These are phyloP conservation scores for Epizoanthus illoricatus DNA, from an alignment of 92 coral and sea anemone genomes.

Conservation along the genomic window DNA sequence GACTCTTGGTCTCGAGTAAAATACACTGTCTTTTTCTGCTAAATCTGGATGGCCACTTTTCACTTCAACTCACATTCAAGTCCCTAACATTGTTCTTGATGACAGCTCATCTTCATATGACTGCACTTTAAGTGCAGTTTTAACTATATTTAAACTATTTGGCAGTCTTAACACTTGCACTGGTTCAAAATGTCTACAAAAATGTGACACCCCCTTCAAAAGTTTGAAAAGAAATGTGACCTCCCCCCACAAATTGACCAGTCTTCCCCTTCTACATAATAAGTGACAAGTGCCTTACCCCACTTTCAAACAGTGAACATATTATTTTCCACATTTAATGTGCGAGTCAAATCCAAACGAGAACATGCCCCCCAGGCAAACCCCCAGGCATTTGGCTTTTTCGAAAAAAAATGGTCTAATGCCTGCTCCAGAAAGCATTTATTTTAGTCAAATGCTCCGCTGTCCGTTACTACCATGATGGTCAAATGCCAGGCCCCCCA, in stretches of 20 bases:
- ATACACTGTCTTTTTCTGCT: constrained; percentile 29
- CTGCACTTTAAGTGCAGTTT: constrained; percentile 38
- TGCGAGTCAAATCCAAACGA: too few relatives aligned
- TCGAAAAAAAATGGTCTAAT: too few relatives aligned
- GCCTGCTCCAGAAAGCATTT: too few relatives aligned
- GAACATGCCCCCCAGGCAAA: too few relatives aligned
- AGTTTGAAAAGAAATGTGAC: constrained; percentile 36
- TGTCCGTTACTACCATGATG: too few relatives aligned
- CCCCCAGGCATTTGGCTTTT: too few relatives aligned
- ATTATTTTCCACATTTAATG: constrained; percentile 15
- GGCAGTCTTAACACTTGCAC: constrained; percentile 20
- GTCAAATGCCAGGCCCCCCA: too few relatives aligned
- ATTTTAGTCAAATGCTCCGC: too few relatives aligned
- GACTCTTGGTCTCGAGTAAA: constrained; percentile 34
- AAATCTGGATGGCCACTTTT: constrained; percentile 28
- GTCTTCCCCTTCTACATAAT: constrained; percentile 29
- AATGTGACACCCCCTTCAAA: constrained; percentile 23
- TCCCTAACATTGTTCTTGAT: constrained; percentile 9
- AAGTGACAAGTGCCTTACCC: constrained; percentile 24
- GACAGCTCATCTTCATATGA: constrained; percentile 26
- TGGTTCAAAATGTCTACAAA: constrained; percentile 28
- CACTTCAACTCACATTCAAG: constrained; percentile 20
- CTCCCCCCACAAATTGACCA: constrained; percentile 34
- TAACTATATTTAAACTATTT: constrained; percentile 23
- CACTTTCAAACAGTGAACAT: constrained; percentile 26